Percentiles rank a stretch among this genome's conserved stretches.
These are phyloP conservation scores for Sebastes alutus DNA, from an alignment of 2,797 vertebrate genomes.

Conservation along the genomic window DNA sequence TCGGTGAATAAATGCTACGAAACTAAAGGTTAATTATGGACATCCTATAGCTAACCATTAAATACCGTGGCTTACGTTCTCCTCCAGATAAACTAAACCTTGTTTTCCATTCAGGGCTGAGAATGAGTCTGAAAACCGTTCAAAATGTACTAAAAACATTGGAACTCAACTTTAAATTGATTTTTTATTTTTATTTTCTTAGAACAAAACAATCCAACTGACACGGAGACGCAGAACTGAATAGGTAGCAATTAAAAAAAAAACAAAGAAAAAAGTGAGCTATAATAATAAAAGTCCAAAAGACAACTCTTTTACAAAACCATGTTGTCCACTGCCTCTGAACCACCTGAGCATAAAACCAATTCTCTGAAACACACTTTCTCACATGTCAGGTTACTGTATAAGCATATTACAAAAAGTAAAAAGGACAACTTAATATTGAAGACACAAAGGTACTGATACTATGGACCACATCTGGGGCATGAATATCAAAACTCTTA, in stretches of 20 bases:
- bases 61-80: no score
- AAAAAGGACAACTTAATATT: constrained; percentile 63
- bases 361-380: constrained; percentile 20
- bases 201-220: constrained; percentile 67
- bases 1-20: no score
- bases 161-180: background rate
- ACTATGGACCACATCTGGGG: constrained; percentile 51
- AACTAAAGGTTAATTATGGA: no score
- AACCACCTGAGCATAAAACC: constrained; percentile 59
- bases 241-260: constrained; percentile 61
- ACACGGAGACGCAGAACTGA: constrained; percentile 48
- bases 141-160: background rate
- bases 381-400: constrained; percentile 30
- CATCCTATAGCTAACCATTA: no score
- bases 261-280: constrained; percentile 1
- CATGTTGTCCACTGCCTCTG: constrained; percentile 32
- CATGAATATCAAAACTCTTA: constrained; percentile 48
- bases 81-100: background rate
- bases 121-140: background rate
- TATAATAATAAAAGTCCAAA: constrained; percentile 62
- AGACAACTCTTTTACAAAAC: constrained; percentile 67
- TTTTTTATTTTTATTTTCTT: constrained; percentile 67
- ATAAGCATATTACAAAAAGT: constrained; percentile 63
- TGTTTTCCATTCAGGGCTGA: background rate
- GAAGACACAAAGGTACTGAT: constrained; percentile 48